Evolutionary conservation across 1,140 invertebrate genomes (phyloP).

Genomic region (Araneus ventricosus): DNA sequence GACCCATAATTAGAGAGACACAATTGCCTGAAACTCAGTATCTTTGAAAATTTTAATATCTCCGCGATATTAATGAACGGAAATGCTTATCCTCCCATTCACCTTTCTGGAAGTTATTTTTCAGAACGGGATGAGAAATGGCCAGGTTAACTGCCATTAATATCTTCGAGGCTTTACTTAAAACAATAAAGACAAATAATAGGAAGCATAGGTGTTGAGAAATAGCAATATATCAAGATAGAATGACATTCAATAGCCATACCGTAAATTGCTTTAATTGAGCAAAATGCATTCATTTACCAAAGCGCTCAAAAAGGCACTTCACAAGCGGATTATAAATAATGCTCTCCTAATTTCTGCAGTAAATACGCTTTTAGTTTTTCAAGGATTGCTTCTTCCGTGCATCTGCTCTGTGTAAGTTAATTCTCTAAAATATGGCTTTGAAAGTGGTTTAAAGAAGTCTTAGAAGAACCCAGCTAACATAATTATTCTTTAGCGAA

Average conservation of each 20-base stretch:
- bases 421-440: conserved; percentile 41
- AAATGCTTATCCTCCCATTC: background rate
- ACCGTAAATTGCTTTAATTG: conserved; percentile 27
- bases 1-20: background rate
- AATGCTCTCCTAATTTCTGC: background rate
- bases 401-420: background rate
- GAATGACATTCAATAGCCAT: background rate
- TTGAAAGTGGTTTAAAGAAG: conserved; percentile 25
- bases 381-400: background rate
- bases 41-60: background rate
- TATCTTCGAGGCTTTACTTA: background rate
- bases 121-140: background rate
- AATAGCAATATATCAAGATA: conserved; percentile 36
- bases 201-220: conserved; percentile 18
- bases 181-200: conserved; percentile 4
- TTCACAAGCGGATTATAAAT: conserved; percentile 40
- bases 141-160: conserved; percentile 11
- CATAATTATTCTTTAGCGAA: conserved; percentile 34
- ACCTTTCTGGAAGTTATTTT: background rate
- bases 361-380: background rate
- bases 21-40: background rate
- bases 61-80: background rate
- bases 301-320: background rate
- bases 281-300: conserved; percentile 11
- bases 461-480: background rate